These are phyloP conservation scores for Plebejus argus DNA, from an alignment of 2,888 invertebrate species.

Conservation along the genomic window DNA sequence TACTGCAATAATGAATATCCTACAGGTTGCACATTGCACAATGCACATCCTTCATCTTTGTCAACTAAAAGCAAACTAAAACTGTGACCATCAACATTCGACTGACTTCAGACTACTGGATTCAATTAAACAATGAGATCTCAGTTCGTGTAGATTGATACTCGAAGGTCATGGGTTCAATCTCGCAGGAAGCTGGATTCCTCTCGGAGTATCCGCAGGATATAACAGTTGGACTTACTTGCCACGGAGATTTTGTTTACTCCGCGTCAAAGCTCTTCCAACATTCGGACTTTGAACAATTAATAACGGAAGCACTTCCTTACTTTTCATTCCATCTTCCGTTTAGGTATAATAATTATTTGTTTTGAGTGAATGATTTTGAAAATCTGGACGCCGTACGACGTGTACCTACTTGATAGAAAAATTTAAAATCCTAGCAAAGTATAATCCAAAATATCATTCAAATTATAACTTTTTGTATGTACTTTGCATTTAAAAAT, in stretches of 20 bases:
- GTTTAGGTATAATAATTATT: too few relatives aligned
- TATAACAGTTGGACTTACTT: slow-evolving; percentile 9
- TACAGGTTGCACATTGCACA: too few relatives aligned
- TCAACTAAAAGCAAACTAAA: too few relatives aligned
- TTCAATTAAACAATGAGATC: neutral
- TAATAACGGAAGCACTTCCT: slow-evolving; percentile 13
- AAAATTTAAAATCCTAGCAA: too few relatives aligned
- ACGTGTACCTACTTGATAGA: too few relatives aligned
- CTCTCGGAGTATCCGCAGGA: slow-evolving; percentile 21
- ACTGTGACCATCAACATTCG: too few relatives aligned
- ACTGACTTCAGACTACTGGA: too few relatives aligned
- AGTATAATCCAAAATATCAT: too few relatives aligned
- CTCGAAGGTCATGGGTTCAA: neutral
- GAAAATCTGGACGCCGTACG: neutral
- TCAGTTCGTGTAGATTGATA: neutral
- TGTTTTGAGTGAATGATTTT: neutral
- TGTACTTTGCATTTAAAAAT: too few relatives aligned
- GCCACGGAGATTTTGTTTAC: slow-evolving; percentile 18
- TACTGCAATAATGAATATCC: too few relatives aligned
- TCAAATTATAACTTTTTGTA: too few relatives aligned
- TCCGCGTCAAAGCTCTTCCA: neutral
- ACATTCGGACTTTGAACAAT: neutral
- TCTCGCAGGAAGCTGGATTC: slow-evolving; percentile 33
- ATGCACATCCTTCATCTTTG: too few relatives aligned
- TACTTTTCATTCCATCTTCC: neutral